phyloP scores from a whole-genome alignment of 2,113 vertebrate species.

The Rallus limicola region DNA sequence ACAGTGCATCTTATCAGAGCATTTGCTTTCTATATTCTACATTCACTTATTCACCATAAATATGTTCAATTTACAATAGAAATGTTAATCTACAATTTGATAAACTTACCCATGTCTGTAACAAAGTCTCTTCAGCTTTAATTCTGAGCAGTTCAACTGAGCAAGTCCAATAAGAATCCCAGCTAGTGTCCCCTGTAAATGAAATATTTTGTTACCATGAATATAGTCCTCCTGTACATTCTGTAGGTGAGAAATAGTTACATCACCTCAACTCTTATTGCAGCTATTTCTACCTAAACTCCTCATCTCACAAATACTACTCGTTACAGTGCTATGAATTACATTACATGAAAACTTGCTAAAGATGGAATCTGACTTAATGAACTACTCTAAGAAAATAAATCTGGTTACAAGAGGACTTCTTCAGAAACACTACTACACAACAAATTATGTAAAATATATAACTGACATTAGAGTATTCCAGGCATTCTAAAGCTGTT shows the following conservation, averaged over 20 bases:
- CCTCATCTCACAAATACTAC: not conserved
- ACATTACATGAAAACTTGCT: not conserved
- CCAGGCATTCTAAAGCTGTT: not conserved
- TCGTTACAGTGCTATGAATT: not conserved
- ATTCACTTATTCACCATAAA: not conserved
- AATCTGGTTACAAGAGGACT: not conserved
- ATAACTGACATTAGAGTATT: not conserved
- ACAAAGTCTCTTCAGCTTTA: constrained; percentile 92
- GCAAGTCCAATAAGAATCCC: constrained; percentile 96
- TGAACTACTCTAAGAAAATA: not conserved
- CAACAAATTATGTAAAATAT: not conserved
- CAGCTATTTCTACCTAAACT: not conserved
- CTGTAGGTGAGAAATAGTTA: not conserved
- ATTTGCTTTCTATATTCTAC: not conserved
- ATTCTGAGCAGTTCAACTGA: constrained; percentile 94
- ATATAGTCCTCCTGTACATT: not conserved
- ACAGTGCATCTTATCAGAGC: not conserved
- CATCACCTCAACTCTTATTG: not conserved
- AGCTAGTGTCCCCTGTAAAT: constrained; percentile 90
- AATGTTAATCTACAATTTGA: not conserved
- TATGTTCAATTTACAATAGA: not conserved
- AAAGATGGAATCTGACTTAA: not conserved
- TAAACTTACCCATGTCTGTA: constrained; percentile 90
- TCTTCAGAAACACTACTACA: not conserved
- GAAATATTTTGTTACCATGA: not conserved